A percentile compares a stretch with the other conserved stretches of the same genome.
phyloP scores from a whole-genome alignment of 2,888 invertebrate species.

The Branchellion lobata region DNA sequence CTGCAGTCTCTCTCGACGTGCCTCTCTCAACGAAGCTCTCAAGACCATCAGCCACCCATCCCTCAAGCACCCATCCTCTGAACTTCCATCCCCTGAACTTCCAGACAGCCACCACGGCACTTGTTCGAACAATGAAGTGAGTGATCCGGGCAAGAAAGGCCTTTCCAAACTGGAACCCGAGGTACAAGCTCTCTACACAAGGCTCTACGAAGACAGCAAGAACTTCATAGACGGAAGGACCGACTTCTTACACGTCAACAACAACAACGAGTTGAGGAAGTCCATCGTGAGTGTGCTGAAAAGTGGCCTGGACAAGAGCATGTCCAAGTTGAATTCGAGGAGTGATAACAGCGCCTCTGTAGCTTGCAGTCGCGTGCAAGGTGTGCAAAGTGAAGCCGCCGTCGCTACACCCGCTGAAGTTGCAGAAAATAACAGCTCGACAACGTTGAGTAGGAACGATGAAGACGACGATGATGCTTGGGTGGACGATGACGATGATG shows the following conservation, averaged over 20 bases:
- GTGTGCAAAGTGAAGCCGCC: too few species aligned
- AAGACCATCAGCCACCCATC: neutral
- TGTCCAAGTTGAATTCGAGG: neutral
- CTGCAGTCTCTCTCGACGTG: neutral
- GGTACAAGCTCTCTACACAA: neutral
- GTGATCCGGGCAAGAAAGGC: neutral
- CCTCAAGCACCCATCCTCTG: too few species aligned
- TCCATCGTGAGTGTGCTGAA: neutral
- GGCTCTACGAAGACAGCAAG: neutral
- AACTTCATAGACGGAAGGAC: neutral
- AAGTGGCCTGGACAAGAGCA: constrained; percentile 3
- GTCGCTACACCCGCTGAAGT: too few species aligned
- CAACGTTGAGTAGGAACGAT: neutral
- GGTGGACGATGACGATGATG: constrained; percentile 28
- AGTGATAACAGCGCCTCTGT: too few species aligned
- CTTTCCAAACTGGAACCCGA: neutral
- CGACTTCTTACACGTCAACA: neutral
- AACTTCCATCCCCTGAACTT: too few species aligned
- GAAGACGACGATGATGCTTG: neutral
- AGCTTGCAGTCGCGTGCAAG: too few species aligned
- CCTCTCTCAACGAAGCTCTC: neutral
- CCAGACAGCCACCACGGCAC: too few species aligned
- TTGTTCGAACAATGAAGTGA: neutral
- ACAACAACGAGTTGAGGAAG: neutral
- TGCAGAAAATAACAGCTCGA: neutral